A percentile compares a stretch with the other conserved stretches of the same genome.
These are phyloP conservation scores for Oncorhynchus tshawytscha DNA, from an alignment of 2,113 vertebrate genomes.

Conservation along the genomic window DNA sequence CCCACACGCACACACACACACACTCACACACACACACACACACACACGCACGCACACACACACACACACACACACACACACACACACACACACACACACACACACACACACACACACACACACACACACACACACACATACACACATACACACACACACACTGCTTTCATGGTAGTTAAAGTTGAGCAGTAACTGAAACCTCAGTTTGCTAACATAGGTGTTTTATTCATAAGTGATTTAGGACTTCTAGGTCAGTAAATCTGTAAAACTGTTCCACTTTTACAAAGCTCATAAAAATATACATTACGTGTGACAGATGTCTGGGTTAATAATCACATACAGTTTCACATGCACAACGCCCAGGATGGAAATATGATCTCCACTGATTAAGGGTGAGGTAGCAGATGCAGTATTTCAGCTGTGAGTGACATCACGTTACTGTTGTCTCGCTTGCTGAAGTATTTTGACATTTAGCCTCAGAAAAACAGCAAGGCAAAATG, in stretches of 20 bases:
- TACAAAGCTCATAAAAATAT: neutral
- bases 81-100: neutral
- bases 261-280: conserved; percentile 19
- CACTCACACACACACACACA: neutral
- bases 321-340: conserved; percentile 12
- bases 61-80: neutral
- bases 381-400: neutral
- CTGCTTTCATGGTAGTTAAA: neutral
- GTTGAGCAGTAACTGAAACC: neutral
- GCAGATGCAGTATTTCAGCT: neutral
- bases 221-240: conserved; percentile 33
- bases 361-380: neutral
- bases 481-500: neutral
- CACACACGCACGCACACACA: neutral
- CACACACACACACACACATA: neutral
- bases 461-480: neutral
- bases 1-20: neutral
- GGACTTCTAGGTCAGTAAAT: conserved; percentile 29
- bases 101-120: neutral
- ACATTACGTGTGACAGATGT: conserved; percentile 23
- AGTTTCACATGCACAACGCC: conserved; percentile 17
- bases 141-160: conserved; percentile 3
- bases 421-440: neutral
- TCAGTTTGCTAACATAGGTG: conserved; percentile 27
- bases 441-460: neutral